Evolutionary conservation across 2,888 invertebrate species (phyloP), one percentile per base, ranked within the genome.

Genomic region (Epinotia nisella): DNA sequence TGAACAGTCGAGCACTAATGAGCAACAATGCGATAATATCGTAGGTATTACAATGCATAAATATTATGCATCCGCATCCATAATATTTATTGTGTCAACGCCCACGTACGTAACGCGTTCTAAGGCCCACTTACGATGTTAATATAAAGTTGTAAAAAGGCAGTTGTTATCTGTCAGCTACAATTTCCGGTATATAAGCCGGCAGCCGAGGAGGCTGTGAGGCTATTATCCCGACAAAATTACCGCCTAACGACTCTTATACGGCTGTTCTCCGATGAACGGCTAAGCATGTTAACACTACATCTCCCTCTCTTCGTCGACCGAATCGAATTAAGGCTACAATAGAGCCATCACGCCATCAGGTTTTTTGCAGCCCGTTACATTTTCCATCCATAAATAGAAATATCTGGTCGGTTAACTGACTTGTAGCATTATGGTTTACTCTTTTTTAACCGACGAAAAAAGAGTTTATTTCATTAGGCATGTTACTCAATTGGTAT

Each of bases 241-340:
- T 65, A 65, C 65, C 35, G 53, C n/a, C 65, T 65, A 55, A 65
- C 55, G 53, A 65, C 65, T 65, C 35, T 65, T 39, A n/a, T n/a
- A 65, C 56, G 41, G 59, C 29, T 69, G 59, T 39, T 69, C 51
- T 49, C 49, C 60, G 59, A 53, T 39, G 11, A 60, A 41, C 53
- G 53, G n/a, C 41, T 55, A 70, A 61, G 53, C 24, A 55, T 17
- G 61, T 61, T 70, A 55, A 45, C 29, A 55, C 70, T 62, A 19
- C 29, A 55, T 45, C 17, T 53, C 70, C 53, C 17, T 10, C 19
- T 41, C 45, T 17, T 45, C 24, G 17, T 35, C 21, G 39, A 41
- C 19, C 41, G 29, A 61, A 61, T 70, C 53, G 17, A 70, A 61
- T 70, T 61, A 70, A 39, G 13, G 41, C 60, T 41, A 61, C 53